Base-by-base conservation (phyloP, 35 echinoderm and acorn worm genomes). In the Apostichopus japonicus region DNA sequence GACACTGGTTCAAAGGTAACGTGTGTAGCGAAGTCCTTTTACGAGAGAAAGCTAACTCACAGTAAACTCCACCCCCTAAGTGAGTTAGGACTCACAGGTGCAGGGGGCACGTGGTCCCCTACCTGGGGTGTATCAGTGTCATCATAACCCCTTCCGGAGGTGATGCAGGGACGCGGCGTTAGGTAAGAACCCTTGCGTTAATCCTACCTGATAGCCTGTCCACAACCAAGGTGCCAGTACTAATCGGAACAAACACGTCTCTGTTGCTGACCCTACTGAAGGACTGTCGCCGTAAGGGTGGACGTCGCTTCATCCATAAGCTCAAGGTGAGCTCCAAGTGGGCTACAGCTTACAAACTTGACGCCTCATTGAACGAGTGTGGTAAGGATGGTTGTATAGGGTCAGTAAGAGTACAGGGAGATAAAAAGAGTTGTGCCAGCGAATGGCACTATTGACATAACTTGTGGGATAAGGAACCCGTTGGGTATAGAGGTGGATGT, bases 1-100 rank as follows among this genome's bases (percentile, higher is more conserved):
- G 93, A 94, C 77, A 92, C 93, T 51, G 93, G 93, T n/a, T 94
- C 78, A 15, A 79, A 94, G 65, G 93, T 94, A 16, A 91, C 93
- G 8, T 94, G 93, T 27, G 25, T 27, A 27, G 25, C 25, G 25
- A 27, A 27, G 25, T 27, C 25, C 25, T 27, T 27, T 27, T 58
- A 56, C 92, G 9, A 8, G 13, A 16, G 24, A 5, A 23, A 57
- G 72, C 65, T 94, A 17, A 10, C 88, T 58, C 77, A 84, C 52
- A 23, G 58, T 4, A 77, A 73, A 78, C 25, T 94, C 4, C 54
- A 70, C 5, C 93, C 93, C 62, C 63, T 94, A 1, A 80, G 72
- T 67, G 88, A 92, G 10, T 79, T 92, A 23, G 77, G 54, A 5
- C 10, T 94, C 25, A 91, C 80, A 61, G 93, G 93, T 5, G 93